phyloP scores from a whole-genome alignment of 1,140 invertebrate genomes.

The Drosophila willistoni region DNA sequence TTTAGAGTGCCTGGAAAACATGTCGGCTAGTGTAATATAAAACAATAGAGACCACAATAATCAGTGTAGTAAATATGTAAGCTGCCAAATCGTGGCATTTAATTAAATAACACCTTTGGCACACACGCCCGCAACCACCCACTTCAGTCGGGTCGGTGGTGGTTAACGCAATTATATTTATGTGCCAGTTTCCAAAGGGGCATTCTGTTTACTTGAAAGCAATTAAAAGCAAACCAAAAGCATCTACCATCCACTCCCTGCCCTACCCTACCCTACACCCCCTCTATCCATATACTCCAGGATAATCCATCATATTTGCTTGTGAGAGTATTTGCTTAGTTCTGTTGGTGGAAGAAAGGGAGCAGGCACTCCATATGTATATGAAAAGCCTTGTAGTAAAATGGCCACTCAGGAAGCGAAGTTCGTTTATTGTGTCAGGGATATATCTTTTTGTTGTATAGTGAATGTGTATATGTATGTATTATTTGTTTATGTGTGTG shows the following conservation, averaged over 20 bases:
- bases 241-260: conserved; percentile 26
- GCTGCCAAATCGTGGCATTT: conserved; percentile 60
- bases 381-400: conserved; percentile 73
- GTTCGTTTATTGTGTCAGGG: conserved; percentile 78
- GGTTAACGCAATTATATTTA: conserved; percentile 65
- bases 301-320: conserved; percentile 72
- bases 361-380: conserved; percentile 37
- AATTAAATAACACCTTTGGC: conserved; percentile 58
- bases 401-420: conserved; percentile 79
- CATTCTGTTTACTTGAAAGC: conserved; percentile 77
- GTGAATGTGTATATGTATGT: conserved; percentile 43
- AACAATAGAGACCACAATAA: conserved; percentile 35
- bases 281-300: conserved; percentile 1
- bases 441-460: conserved; percentile 42
- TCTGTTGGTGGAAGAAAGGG: conserved; percentile 40
- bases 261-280: no score
- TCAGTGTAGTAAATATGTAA: conserved; percentile 49
- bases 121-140: conserved; percentile 7
- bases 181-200: conserved; percentile 63
- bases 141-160: neutral
- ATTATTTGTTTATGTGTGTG: conserved; percentile 57
- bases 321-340: conserved; percentile 73
- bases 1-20: conserved; percentile 6
- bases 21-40: conserved; percentile 23
- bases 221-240: conserved; percentile 73